phyloP scores from a whole-genome alignment of 2,113 vertebrate species.

The Amphiprion ocellaris region DNA sequence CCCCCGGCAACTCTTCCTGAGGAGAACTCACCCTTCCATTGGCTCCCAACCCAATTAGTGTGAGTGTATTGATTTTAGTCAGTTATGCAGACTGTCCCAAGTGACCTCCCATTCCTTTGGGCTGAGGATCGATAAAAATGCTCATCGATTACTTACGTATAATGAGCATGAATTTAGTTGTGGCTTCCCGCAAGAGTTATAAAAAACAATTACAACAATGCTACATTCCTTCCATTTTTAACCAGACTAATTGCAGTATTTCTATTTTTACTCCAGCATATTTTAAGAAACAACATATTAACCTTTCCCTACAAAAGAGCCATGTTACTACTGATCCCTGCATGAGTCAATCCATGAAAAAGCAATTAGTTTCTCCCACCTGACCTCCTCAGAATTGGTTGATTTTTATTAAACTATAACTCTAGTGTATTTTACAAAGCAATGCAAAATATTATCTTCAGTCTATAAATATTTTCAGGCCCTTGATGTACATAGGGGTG shows the following conservation, averaged over 20 bases:
- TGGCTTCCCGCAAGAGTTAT: slow-evolving; percentile 14
- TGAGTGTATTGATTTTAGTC: slow-evolving; percentile 63
- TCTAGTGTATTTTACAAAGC: too few relatives aligned
- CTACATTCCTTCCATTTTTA: neutral
- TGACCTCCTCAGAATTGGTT: too few relatives aligned
- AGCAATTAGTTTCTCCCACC: too few relatives aligned
- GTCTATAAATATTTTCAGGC: too few relatives aligned
- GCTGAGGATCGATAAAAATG: slow-evolving; percentile 63
- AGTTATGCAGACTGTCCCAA: slow-evolving; percentile 23
- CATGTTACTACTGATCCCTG: neutral
- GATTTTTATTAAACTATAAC: too few relatives aligned
- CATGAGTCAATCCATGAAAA: neutral
- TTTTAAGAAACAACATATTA: neutral
- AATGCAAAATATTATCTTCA: too few relatives aligned
- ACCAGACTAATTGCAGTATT: neutral
- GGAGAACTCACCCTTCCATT: slow-evolving; percentile 18
- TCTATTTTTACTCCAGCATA: neutral
- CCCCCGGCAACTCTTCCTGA: neutral
- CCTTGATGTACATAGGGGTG: too few relatives aligned
- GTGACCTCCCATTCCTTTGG: slow-evolving; percentile 47
- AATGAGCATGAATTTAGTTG: slow-evolving; percentile 56
- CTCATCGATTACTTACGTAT: slow-evolving; percentile 60
- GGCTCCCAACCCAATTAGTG: slow-evolving; percentile 64
- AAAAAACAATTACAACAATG: slow-evolving; percentile 22
- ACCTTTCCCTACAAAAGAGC: neutral